Evolutionary conservation across 2,888 invertebrate genomes (phyloP).

Genomic region (Mellilla xanthometata): DNA sequence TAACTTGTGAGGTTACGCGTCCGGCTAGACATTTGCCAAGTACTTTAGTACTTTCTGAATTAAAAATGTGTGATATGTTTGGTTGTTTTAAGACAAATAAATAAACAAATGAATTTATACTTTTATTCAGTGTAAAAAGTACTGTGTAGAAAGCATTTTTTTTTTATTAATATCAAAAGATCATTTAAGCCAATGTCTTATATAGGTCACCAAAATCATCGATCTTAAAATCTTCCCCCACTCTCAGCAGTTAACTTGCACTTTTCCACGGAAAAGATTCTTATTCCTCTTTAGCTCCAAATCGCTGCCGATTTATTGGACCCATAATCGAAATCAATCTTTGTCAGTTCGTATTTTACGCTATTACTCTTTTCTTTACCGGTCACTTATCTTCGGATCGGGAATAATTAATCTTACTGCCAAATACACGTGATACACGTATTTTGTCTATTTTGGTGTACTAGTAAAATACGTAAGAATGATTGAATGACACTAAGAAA

Average conservation of each 20-base stretch:
- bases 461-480: too few species aligned
- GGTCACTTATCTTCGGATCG: conserved; percentile 35
- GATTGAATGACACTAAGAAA: too few species aligned
- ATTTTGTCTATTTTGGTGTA: conserved; percentile 12
- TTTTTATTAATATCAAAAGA: too few species aligned
- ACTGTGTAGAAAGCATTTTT: too few species aligned
- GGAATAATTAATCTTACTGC: conserved; percentile 32
- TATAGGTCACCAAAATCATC: conserved; percentile 1
- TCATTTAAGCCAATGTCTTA: too few species aligned
- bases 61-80: too few species aligned
- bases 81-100: too few species aligned
- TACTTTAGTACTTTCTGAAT: too few species aligned
- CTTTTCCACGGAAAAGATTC: conserved; percentile 11
- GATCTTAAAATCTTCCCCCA: conserved; percentile 3
- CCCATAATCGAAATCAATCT: conserved; percentile 35
- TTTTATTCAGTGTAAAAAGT: too few species aligned
- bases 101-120: too few species aligned
- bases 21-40: too few species aligned
- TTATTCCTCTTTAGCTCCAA: conserved; percentile 14
- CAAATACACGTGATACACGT: conserved; percentile 21
- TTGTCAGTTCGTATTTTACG: conserved; percentile 31
- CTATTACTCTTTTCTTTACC: conserved; percentile 33
- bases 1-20: too few species aligned
- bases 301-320: conserved; percentile 28
- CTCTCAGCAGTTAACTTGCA: conserved; percentile 15